Base-by-base conservation (phyloP, 2,797 vertebrate genomes). In the Poeciliopsis presidionis region DNA sequence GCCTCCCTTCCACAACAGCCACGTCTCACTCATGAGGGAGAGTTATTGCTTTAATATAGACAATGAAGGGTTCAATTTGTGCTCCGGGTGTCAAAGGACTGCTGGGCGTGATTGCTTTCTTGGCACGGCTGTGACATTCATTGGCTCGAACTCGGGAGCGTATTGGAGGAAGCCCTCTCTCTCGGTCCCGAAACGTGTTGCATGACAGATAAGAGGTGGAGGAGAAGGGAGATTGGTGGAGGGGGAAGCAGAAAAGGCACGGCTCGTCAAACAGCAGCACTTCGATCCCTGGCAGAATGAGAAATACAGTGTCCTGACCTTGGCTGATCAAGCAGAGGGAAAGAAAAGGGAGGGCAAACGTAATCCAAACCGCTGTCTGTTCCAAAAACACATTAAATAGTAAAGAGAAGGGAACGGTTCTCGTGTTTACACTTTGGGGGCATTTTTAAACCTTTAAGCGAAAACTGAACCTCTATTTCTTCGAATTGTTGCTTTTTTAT, bases 21-120 rank as follows among this genome's bases (percentile, higher is more conserved):
- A 77, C 13, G 73, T 75, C 85, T 85, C 83, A 74, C 81, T 84
- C 79, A 73, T 49, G 51, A 81, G 81, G 84, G 87, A 92, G 92
- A 95, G 90, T 95, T 94, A 95, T 92, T 90, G 91, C 91, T 95
- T 94, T 94, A 95, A 95, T 94, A 95, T 92, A 88, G 93, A 89
- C 89, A 91, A 86, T 81, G 75, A 92, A 90, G 86, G 84, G 91
- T 90, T 93, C 87, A 92, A 93, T 95, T 92, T 91, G 92, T 94
- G 89, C 90, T 85, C 85, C 81, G 86, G 71, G 87, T 91, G 89
- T 94, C 91, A 90, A 86, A 80, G 82, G 80, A 92, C 86, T 41
- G 86, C 90, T 83, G 33, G n/a, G 76, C 41, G 71, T 94, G 91
- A 95, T 94, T 92, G 94, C 91, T 94, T 94, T 93, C 84, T 88